Evolutionary conservation across 2,888 invertebrate species (phyloP), one percentile per base, ranked within the genome.

Genomic region (Steinernema carpocapsae): DNA sequence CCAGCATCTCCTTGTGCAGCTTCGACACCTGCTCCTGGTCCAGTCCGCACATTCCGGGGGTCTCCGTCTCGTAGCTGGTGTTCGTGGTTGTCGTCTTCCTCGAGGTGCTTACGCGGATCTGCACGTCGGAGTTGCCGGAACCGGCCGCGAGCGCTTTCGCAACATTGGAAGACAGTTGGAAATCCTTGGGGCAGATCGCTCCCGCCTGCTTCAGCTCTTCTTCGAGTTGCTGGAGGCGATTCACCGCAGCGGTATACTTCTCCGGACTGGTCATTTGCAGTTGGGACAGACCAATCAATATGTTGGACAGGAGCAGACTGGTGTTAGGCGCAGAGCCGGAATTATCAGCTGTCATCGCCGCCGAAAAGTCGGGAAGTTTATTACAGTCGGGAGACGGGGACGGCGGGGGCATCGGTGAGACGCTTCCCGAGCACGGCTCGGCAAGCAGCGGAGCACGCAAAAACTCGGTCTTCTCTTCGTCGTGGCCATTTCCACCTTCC

Each of bases 41-140:
- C 72, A 86, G 77, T 17, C 82, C 83, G 12, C 81, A 82, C 86
- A 86, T 86, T 26, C 83, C 86, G 6, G 86, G 83, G 7, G 86
- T 86, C 74, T 86, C 86, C 2, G 86, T 86, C 76, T 86, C 86
- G 74, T 86, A 86, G 74, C 83, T 83, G n/a, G 84, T 85, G 77
- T 84, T 86, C 14, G 86, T 85, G 6, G 86, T 85, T 3, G 85
- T 86, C 10, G 85, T 87, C 76, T 85, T 84, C 42, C 85, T 78
- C 26, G 80, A 80, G 72, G 82, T 85, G 77, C 83, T 86, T 37
- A 87, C 86, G 45, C 84, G 79, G 51, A 86, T 86, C 74, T 86
- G 86, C 10, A 86, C 77, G 75, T 86, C 86, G 70, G 82, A 70
- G 45, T 82, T 79, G 1, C 86, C 84, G 37, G 81, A 81, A 1